These are phyloP conservation scores for Hoplias malabaricus DNA, from an alignment of 2,113 vertebrate genomes.

Conservation along the genomic window DNA sequence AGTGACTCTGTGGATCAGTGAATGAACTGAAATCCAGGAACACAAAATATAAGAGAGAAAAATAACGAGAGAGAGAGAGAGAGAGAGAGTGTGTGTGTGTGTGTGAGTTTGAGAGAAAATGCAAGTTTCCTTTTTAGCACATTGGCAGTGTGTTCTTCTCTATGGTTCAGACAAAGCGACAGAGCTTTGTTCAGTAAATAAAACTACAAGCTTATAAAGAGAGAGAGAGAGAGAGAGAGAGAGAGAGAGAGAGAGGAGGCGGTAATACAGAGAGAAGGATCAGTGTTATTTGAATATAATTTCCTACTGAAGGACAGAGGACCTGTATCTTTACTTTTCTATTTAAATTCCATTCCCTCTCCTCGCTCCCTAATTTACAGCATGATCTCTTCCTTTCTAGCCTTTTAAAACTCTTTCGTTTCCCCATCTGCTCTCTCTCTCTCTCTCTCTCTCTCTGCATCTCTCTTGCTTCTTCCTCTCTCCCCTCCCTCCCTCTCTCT, in stretches of 20 bases:
- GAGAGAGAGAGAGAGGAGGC: not conserved
- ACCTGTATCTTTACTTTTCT: not conserved
- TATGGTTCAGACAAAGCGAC: not conserved
- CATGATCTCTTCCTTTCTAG: constrained; percentile 1
- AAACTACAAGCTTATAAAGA: constrained; percentile 9
- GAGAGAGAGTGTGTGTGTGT: constrained; percentile 4
- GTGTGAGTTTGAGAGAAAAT: constrained; percentile 19
- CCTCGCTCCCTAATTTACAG: not conserved
- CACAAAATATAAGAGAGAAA: not conserved
- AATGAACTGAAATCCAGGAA: constrained; percentile 2
- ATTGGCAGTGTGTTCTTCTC: constrained; percentile 25
- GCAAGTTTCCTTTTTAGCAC: constrained; percentile 29
- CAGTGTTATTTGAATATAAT: constrained; percentile 21
- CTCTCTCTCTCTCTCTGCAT: not conserved
- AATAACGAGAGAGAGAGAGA: not conserved
- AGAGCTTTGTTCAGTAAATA: constrained; percentile 48
- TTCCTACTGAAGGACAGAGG: constrained; percentile 9
- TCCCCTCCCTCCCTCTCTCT: not conserved
- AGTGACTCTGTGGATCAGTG: constrained; percentile 2
- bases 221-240: not conserved
- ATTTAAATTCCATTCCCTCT: constrained; percentile 11
- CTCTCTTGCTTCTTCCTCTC: not conserved
- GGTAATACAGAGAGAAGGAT: not conserved
- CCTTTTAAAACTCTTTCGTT: not conserved
- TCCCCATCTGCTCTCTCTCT: not conserved